A percentile compares a stretch with the other conserved stretches of the same genome.
Evolutionary conservation across 1,140 invertebrate species (phyloP).

Genomic region (Tribolium castaneum): DNA sequence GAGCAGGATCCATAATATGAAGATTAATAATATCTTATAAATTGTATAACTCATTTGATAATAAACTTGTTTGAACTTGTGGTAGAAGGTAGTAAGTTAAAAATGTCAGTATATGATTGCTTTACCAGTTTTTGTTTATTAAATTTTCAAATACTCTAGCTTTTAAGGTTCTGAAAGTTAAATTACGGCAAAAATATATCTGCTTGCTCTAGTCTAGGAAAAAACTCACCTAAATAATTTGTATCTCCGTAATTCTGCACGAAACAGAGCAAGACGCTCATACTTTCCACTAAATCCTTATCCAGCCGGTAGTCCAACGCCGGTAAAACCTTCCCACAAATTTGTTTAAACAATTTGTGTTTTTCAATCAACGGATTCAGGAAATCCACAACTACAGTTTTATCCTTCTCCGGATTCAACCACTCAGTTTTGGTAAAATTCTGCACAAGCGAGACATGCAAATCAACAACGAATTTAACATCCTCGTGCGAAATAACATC

Average conservation of each 20-base stretch:
- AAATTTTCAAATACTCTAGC: too few relatives aligned
- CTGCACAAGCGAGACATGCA: constrained; percentile 72
- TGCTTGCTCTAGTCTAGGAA: too few relatives aligned
- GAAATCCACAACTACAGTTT: constrained; percentile 65
- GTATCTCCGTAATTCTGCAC: constrained; percentile 53
- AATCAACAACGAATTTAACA: constrained; percentile 67
- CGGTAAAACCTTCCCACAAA: constrained; percentile 65
- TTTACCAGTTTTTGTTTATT: too few relatives aligned
- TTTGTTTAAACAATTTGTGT: constrained; percentile 69
- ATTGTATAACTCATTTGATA: too few relatives aligned
- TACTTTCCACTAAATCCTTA: constrained; percentile 67
- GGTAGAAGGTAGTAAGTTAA: too few relatives aligned
- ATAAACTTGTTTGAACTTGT: too few relatives aligned
- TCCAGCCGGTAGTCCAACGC: constrained; percentile 68
- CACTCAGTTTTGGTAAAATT: constrained; percentile 70
- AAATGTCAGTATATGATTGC: too few relatives aligned
- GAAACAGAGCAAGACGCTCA: constrained; percentile 65
- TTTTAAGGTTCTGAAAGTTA: too few relatives aligned
- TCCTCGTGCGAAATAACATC: constrained; percentile 69
- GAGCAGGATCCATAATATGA: too few relatives aligned
- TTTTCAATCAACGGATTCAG: constrained; percentile 69
- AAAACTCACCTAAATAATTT: constrained; percentile 54
- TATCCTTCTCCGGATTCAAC: constrained; percentile 63
- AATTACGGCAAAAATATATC: too few relatives aligned
- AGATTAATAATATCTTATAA: too few relatives aligned